phyloP scores from a whole-genome alignment of 2,888 invertebrate species.

The Silvanus unidentatus region DNA sequence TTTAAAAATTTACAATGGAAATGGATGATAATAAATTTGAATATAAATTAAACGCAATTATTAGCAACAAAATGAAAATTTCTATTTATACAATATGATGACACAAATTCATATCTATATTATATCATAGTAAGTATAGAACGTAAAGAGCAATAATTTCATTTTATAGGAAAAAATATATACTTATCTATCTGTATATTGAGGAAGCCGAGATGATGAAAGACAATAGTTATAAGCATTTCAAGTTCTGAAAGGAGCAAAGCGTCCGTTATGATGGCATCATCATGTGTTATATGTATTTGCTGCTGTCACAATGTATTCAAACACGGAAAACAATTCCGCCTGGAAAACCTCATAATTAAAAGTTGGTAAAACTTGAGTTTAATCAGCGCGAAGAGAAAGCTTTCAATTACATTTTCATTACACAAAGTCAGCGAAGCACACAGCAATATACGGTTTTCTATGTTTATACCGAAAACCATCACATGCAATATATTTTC shows the following conservation, averaged over 20 bases:
- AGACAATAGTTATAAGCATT: no score
- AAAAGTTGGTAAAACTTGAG: constrained; percentile 8
- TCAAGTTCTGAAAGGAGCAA: not conserved
- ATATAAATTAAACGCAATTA: no score
- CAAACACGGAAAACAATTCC: constrained; percentile 7
- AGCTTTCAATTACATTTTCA: constrained; percentile 6
- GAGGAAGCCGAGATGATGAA: no score
- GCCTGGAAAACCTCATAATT: constrained; percentile 9
- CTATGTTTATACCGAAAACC: not conserved
- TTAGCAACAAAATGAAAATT: no score
- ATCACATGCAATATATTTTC: constrained; percentile 5
- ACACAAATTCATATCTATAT: no score
- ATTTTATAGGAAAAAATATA: no score
- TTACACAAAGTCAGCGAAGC: constrained; percentile 4
- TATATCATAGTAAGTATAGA: no score
- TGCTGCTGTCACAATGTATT: constrained; percentile 6
- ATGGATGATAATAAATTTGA: no score
- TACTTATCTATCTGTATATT: no score
- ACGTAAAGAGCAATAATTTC: no score
- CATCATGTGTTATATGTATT: constrained; percentile 6
- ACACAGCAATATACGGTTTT: not conserved
- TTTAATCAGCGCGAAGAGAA: constrained; percentile 6
- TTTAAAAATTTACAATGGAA: no score
- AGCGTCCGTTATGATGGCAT: not conserved
- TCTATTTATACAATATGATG: no score